Conservation (phyloP, 2,888 invertebrate species). For the Beris morrisii region DNA sequence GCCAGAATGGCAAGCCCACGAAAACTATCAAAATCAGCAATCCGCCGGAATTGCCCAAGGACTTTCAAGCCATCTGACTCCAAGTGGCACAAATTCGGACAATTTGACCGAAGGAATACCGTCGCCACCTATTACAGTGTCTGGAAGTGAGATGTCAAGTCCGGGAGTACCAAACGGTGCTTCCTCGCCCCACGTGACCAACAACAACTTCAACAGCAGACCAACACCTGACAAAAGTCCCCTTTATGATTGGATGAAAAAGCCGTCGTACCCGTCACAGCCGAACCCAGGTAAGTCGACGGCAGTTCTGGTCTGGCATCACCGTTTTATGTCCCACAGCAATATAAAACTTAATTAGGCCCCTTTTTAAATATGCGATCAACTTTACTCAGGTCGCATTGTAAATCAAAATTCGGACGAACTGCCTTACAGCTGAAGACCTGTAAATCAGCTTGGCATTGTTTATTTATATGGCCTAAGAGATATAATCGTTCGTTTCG, state of each 20-base stretch:
- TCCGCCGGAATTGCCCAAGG: slow-evolving; percentile 30
- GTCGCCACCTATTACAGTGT: slow-evolving; percentile 63
- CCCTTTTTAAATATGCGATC: too few species aligned
- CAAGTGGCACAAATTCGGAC: slow-evolving; percentile 43
- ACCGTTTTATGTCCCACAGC: too few species aligned
- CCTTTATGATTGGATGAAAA: slow-evolving; percentile 92
- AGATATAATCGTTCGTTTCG: too few species aligned
- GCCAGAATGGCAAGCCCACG: slow-evolving; percentile 56
- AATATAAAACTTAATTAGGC: too few species aligned
- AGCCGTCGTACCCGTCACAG: slow-evolving; percentile 80
- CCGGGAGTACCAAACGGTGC: slow-evolving; percentile 58
- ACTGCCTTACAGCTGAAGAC: too few species aligned
- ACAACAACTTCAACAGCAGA: slow-evolving; percentile 55
- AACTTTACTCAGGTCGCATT: too few species aligned
- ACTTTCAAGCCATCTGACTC: slow-evolving; percentile 39
- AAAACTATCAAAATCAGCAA: slow-evolving; percentile 58
- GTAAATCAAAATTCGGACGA: too few species aligned
- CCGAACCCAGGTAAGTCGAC: slow-evolving; percentile 75
- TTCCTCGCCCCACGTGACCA: slow-evolving; percentile 53
- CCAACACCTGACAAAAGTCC: slow-evolving; percentile 77
- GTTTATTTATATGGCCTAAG: too few species aligned
- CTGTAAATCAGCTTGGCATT: too few species aligned
- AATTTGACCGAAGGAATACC: slow-evolving; percentile 55
- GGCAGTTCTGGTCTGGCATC: too few species aligned
- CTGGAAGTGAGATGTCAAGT: slow-evolving; percentile 65